These are phyloP conservation scores for Caenorhabditis sp. DNA, from an alignment of 2,888 invertebrate genomes.

Conservation along the genomic window DNA sequence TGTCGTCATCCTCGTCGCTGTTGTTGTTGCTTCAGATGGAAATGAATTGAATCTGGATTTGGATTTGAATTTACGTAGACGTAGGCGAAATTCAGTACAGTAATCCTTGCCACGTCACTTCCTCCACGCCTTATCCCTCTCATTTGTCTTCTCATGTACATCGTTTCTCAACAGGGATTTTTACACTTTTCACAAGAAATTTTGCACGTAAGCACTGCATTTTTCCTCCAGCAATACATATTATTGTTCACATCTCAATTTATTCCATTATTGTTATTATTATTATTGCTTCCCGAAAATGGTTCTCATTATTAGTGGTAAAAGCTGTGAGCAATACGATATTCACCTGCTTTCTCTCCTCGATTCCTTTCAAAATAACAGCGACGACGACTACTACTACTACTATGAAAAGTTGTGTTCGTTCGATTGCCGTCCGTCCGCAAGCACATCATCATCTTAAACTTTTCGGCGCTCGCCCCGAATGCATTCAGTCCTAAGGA, in stretches of 20 bases:
- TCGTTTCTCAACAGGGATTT: not conserved
- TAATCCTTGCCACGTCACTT: slow-evolving; percentile 27
- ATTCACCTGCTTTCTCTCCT: not conserved
- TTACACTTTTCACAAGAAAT: too few species aligned
- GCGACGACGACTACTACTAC: not conserved
- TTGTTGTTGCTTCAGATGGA: too few species aligned
- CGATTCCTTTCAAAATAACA: not conserved
- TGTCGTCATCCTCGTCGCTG: too few species aligned
- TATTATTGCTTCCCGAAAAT: too few species aligned
- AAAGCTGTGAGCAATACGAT: not conserved
- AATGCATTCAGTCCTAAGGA: slow-evolving; percentile 26
- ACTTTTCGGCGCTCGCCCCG: slow-evolving; percentile 20
- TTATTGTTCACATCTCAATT: too few species aligned
- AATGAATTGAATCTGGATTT: too few species aligned
- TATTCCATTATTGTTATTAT: slow-evolving; percentile 2
- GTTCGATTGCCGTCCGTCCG: not conserved
- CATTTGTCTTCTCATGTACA: not conserved
- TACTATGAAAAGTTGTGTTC: not conserved
- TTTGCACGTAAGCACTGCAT: too few species aligned
- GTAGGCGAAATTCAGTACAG: too few species aligned
- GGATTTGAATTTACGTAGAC: too few species aligned
- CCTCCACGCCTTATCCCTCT: not conserved
- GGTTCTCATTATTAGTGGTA: not conserved
- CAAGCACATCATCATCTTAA: slow-evolving; percentile 28
- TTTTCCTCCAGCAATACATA: too few species aligned